Percentiles rank a stretch among this genome's conserved stretches.
These are phyloP conservation scores for Diplosoma virens DNA, from an alignment of 23 tunicate species.

Conservation along the genomic window DNA sequence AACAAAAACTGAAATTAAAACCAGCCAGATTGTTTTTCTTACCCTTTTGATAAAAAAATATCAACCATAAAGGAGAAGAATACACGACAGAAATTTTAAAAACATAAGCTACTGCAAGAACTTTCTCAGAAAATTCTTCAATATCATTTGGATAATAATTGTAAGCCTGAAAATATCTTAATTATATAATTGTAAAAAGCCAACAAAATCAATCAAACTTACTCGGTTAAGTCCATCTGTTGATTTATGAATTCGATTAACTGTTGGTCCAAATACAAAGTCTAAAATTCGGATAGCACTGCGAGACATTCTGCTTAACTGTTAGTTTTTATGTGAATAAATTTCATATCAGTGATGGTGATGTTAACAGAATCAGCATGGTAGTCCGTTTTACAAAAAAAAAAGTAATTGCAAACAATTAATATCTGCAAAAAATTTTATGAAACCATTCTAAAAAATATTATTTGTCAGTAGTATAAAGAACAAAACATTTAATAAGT, in stretches of 20 bases:
- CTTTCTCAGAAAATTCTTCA: not conserved
- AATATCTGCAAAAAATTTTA: too few species aligned
- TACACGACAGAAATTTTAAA: conserved; percentile 6
- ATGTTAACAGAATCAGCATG: too few species aligned
- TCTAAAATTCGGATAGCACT: not conserved
- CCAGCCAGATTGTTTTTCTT: too few species aligned
- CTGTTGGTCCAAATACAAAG: conserved; percentile 46
- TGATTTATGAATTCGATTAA: conserved; percentile 40
- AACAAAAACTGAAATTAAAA: too few species aligned
- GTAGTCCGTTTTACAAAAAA: too few species aligned
- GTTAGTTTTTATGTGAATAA: too few species aligned
- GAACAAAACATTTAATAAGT: too few species aligned
- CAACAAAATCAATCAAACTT: not conserved
- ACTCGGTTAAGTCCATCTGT: conserved; percentile 24
- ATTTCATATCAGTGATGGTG: too few species aligned
- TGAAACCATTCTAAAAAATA: too few species aligned
- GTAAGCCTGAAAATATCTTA: conserved; percentile 24
- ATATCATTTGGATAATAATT: conserved; percentile 18
- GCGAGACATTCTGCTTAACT: too few species aligned
- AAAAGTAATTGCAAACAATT: too few species aligned
- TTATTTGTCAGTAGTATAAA: too few species aligned
- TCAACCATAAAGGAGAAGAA: not conserved
- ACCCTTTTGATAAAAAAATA: not conserved
- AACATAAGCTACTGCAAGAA: not conserved
- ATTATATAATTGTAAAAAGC: not conserved